Evolutionary conservation across 2,113 vertebrate genomes (phyloP), one percentile per base, ranked within the genome.

Genomic region (Cnemophilus loriae): DNA sequence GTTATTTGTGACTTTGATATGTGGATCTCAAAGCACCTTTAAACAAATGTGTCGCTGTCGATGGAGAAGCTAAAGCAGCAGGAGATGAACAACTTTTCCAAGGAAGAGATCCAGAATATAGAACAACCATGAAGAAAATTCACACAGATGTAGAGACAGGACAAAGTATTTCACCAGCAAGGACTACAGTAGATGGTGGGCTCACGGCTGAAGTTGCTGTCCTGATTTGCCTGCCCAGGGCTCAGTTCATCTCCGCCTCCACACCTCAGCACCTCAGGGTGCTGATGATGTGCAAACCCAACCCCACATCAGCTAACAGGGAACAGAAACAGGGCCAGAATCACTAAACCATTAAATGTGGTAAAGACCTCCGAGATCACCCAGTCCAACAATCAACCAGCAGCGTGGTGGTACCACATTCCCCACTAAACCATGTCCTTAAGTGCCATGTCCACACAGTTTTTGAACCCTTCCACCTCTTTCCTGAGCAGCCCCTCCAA

Each of bases 1-100:
- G 80, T 75, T 91, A 52, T 67, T 93, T 95, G 61, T 56, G 84
- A 89, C 91, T 95, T 92, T 84, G 80, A 87, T 71, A 80, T 24
- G 64, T 73, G 41, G 81, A 87, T 84, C 86, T 94, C 90, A 78
- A 93, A 92, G 75, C 68, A 71, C 59, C 82, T 85, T 75, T 75
- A 81, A 93, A 91, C 53, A 81, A 87, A 84, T 4, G 6, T 52
- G 76, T 39, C 26, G 10, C 32, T 75, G 30, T 16, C 64, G 64
- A 90, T 47, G 61, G 46, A 76, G 55, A 87, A 91, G 41, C 23
- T 50, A 16, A 84, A 67, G 53, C 33, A 87, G 30, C 32, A 26
- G 79, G 13, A 69, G 55, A 76, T 3, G 18, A 75, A 46, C 16
- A 79, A 53, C 52, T 89, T 82, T 37, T 42, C 53, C 53, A 79